Evolutionary conservation across 2,797 vertebrate genomes (phyloP).

Genomic region (Corythornis leucogaster): DNA sequence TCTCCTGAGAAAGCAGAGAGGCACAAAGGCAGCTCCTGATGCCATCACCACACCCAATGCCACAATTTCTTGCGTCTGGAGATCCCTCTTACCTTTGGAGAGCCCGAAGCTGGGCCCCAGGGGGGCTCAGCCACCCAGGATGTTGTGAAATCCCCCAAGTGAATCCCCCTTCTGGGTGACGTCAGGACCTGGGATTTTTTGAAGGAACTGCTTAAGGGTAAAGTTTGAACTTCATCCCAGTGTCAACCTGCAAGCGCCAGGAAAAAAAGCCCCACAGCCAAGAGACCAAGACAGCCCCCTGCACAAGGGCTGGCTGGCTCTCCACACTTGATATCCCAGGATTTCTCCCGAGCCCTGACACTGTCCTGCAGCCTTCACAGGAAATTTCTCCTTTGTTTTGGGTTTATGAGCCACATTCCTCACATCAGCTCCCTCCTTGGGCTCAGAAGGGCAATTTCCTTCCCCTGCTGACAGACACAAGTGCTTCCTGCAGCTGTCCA

Average conservation of each 20-base stretch:
- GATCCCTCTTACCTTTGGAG: background rate
- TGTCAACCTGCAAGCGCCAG: background rate
- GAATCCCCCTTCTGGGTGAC: background rate
- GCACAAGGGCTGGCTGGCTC: background rate
- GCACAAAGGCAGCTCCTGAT: background rate
- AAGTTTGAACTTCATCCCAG: background rate
- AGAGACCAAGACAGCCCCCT: accelerated
- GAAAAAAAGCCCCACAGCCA: background rate
- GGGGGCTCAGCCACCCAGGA: background rate
- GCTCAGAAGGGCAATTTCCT: background rate
- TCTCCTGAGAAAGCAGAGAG: background rate
- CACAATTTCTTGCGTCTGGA: accelerated
- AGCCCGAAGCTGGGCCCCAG: too few relatives aligned
- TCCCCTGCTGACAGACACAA: background rate
- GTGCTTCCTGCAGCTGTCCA: accelerated
- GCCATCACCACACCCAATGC: accelerated
- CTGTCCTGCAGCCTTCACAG: background rate
- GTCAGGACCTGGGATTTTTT: background rate
- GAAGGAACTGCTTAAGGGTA: background rate
- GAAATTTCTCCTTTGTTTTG: background rate
- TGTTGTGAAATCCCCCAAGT: background rate
- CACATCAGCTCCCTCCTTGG: accelerated
- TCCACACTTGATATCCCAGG: accelerated
- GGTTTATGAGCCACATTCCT: background rate
- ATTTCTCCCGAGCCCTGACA: background rate